Evolutionary conservation across 30 jellyfish, hydroid and myxozoan species (phyloP), one percentile per base, ranked within the genome.

Genomic region (Turritopsis rubra): DNA sequence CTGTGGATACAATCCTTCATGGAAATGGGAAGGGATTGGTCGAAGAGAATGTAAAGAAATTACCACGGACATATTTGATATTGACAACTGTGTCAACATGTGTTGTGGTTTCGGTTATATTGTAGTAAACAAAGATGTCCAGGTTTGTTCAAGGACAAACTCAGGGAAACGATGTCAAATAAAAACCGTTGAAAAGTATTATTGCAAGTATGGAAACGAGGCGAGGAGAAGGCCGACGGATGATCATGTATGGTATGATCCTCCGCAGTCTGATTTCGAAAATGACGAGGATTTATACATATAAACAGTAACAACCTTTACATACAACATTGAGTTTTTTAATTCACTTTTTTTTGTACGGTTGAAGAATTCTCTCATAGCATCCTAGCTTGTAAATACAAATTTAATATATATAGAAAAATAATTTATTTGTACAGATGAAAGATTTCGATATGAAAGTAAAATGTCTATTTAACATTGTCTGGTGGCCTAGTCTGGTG

Each of bases 41-140:
- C 77, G 85, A 20, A 31, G 85, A 16, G 52, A 23, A 20, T 78
- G 85, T 7, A 29, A 78, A 28, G 53, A 21, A 21, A 21, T 21
- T 21, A 28, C 85, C 7, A 19, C 26, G 8, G 28, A 28, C 0
- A 21, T 22, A 20, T 29, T 20, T 0, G 79, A 79, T 25, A 21
- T 78, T 20, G 85, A 78, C 19, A 78, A 78, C 29, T 78, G 85
- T 29, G 52, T 24, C 17, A 78, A 78, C 29, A 23, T 78, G 41
- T 78, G 85, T 22, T 78, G 85, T 78, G 85, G 79, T 53, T 78
- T 29, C 29, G 85, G 85, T 1, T 53, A 78, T 25, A 78, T 78
- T 17, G 65, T 21, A 75, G 25, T 75, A 30, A 23, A 17, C 1
- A 30, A 75, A 75, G 41, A 26, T 26, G 73, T 9, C 28, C 28